phyloP scores from a whole-genome alignment of 2,113 vertebrate species.

The Heterocephalus glaber region DNA sequence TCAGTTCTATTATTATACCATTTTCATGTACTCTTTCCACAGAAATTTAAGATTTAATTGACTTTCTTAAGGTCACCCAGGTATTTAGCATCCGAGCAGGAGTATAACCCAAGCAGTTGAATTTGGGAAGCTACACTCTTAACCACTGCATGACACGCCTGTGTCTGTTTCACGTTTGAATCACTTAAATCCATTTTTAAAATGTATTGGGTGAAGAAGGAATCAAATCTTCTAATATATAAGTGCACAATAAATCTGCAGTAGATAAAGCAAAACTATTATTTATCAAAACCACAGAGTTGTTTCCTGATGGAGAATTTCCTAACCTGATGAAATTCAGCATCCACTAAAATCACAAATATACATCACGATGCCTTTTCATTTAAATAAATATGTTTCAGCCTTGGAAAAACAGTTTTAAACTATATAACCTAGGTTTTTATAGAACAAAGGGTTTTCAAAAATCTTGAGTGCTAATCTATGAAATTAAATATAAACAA shows the following conservation, averaged over 20 bases:
- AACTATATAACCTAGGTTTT: background rate
- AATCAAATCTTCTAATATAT: background rate
- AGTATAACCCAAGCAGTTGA: background rate
- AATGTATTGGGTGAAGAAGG: background rate
- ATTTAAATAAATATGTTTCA: constrained; percentile 41
- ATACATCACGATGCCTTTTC: background rate
- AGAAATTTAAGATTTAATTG: background rate
- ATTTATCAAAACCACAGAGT: constrained; percentile 32
- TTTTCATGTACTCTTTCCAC: background rate
- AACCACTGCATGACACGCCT: background rate
- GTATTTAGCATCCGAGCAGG: too few species aligned
- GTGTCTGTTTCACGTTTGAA: background rate
- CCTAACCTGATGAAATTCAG: background rate
- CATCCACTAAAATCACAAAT: background rate
- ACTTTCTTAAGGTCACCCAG: background rate
- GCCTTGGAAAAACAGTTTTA: constrained; percentile 20
- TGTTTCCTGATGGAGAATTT: constrained; percentile 37
- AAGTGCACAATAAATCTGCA: background rate
- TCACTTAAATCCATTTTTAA: background rate
- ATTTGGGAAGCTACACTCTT: background rate
- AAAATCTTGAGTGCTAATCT: background rate
- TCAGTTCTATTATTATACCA: background rate
- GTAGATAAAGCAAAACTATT: background rate
- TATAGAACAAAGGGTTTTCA: constrained; percentile 26
- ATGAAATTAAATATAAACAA: constrained; percentile 53